Evolutionary conservation across 2,888 invertebrate genomes (phyloP).

Genomic region (Thymelicus lineola): DNA sequence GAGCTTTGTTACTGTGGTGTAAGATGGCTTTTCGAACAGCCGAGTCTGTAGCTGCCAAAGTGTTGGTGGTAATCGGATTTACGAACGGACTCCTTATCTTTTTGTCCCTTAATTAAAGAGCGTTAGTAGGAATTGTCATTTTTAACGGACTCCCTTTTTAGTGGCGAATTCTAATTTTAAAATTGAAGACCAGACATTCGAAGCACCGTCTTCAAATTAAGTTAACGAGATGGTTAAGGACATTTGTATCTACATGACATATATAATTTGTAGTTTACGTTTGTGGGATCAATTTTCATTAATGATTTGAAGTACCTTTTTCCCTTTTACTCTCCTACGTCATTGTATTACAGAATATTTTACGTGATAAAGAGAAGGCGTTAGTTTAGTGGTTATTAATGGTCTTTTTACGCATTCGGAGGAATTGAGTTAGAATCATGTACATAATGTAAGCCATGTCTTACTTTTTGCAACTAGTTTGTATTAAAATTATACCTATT

Average conservation of each 20-base stretch:
- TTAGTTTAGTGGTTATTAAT: no score
- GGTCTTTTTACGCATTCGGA: no score
- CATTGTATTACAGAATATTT: no score
- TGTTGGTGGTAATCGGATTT: conserved; percentile 35
- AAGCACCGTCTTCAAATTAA: conserved; percentile 1
- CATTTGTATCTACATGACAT: background rate
- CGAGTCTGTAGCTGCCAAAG: conserved; percentile 11
- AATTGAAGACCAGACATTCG: conserved; percentile 6
- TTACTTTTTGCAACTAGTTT: no score
- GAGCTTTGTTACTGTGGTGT: background rate
- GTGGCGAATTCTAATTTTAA: conserved; percentile 24
- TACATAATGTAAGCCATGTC: no score
- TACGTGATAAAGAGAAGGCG: no score
- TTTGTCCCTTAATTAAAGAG: conserved; percentile 33
- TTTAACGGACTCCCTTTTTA: conserved; percentile 24
- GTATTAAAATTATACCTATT: no score
- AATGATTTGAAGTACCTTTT: no score
- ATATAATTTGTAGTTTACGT: no score
- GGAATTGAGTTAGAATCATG: no score
- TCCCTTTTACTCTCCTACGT: no score
- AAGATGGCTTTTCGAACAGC: conserved; percentile 4
- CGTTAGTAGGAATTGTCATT: conserved; percentile 28
- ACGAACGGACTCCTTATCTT: conserved; percentile 26
- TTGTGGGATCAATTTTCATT: no score
- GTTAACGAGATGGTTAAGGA: background rate